phyloP scores from a whole-genome alignment of 2,888 invertebrate genomes.

The Cyaniris semiargus region DNA sequence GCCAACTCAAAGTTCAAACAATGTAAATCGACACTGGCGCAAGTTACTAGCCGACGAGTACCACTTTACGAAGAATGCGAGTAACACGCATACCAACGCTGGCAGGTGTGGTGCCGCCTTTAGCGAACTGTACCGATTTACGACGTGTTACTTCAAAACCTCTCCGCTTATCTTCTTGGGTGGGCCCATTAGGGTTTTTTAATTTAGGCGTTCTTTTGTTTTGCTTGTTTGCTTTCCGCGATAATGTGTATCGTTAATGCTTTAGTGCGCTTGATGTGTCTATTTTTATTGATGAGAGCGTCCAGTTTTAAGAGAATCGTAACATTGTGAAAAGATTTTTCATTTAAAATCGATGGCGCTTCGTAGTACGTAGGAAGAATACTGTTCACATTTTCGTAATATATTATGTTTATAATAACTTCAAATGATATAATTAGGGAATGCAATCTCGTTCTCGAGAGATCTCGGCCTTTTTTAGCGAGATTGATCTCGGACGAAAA shows the following conservation, averaged over 20 bases:
- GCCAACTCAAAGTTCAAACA: constrained; percentile 11
- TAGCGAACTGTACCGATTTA: constrained; percentile 64
- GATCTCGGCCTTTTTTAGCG: no score
- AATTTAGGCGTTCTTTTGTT: constrained; percentile 49
- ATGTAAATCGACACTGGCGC: constrained; percentile 10
- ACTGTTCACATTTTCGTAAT: no score
- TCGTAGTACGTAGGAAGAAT: background rate
- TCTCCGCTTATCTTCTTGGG: constrained; percentile 71
- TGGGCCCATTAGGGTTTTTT: constrained; percentile 72
- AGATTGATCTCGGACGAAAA: no score
- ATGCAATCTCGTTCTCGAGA: no score
- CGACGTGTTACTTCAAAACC: constrained; percentile 70
- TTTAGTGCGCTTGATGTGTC: constrained; percentile 33
- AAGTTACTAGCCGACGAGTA: background rate
- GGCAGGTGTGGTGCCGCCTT: constrained; percentile 37
- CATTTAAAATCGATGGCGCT: background rate
- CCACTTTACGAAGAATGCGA: constrained; percentile 17
- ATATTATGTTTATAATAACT: no score
- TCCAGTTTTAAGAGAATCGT: background rate
- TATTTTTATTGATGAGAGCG: constrained; percentile 7
- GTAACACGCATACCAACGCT: constrained; percentile 1
- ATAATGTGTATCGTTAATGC: constrained; percentile 28
- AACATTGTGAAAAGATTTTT: background rate
- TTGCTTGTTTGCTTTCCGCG: constrained; percentile 52
- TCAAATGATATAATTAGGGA: no score